These are phyloP conservation scores for Zaprionus inermis DNA, from an alignment of 1,140 invertebrate genomes.

Conservation along the genomic window DNA sequence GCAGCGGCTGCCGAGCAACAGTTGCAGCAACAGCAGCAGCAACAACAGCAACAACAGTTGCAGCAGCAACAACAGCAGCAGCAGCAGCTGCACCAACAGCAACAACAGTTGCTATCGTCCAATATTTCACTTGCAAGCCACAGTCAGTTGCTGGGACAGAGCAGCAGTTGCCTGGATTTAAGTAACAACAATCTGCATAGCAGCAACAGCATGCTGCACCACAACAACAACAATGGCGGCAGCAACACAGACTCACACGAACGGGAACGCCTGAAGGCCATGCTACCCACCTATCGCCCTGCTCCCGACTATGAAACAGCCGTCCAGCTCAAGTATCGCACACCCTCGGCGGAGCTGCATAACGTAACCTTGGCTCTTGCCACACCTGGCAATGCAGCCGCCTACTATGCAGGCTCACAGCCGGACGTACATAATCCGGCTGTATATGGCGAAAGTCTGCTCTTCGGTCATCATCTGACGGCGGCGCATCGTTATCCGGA, in stretches of 20 bases:
- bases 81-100: conserved; percentile 58
- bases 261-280: conserved; percentile 85
- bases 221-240: conserved; percentile 53
- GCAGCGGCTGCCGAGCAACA: conserved; percentile 54
- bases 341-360: conserved; percentile 84
- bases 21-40: conserved; percentile 48
- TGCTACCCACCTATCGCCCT: conserved; percentile 94
- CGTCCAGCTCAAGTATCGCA: conserved; percentile 91
- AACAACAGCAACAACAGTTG: conserved; percentile 25
- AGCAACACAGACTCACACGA: conserved; percentile 57
- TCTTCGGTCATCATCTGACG: conserved; percentile 66
- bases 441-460: conserved; percentile 65
- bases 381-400: conserved; percentile 49
- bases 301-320: conserved; percentile 98
- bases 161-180: conserved; percentile 89
- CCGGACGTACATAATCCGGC: conserved; percentile 76
- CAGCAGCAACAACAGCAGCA: conserved; percentile 54
- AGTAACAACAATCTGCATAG: conserved; percentile 85
- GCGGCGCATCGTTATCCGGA: conserved; percentile 85
- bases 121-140: conserved; percentile 78
- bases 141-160: conserved; percentile 86
- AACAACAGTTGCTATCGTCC: conserved; percentile 68
- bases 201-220: conserved; percentile 69
- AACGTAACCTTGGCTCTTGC: conserved; percentile 66
- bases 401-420: conserved; percentile 78